Conservation (phyloP, 37 sponge, comb jelly and placozoan genomes). For the Aplysina aerophoba region DNA sequence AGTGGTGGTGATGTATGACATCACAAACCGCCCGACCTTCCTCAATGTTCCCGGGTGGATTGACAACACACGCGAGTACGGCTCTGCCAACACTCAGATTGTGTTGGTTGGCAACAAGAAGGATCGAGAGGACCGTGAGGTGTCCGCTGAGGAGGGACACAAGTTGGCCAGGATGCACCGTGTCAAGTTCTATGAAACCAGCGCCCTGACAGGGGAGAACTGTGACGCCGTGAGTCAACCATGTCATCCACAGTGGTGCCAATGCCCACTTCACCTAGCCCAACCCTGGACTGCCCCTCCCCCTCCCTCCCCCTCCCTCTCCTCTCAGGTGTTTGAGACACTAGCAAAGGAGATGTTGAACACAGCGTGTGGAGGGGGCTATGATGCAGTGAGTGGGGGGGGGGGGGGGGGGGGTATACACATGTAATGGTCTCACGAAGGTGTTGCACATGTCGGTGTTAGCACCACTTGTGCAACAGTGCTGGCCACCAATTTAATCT, state of each 20-base stretch:
- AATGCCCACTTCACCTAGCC: too few species aligned
- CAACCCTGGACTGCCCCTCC: too few species aligned
- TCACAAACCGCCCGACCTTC: constrained; percentile 59
- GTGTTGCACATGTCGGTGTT: too few species aligned
- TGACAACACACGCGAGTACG: constrained; percentile 53
- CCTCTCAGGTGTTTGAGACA: constrained; percentile 12
- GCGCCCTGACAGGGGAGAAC: constrained; percentile 62
- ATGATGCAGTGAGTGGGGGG: constrained; percentile 27
- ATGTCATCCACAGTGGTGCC: too few species aligned
- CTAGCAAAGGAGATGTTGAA: constrained; percentile 17
- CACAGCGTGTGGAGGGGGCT: constrained; percentile 26
- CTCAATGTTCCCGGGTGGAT: constrained; percentile 53
- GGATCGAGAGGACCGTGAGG: constrained; percentile 64
- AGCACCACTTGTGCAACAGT: too few species aligned
- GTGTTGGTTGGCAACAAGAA: constrained; percentile 78
- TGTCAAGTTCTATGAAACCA: constrained; percentile 62
- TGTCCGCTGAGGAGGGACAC: constrained; percentile 62
- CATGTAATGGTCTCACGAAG: too few species aligned
- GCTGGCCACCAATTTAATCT: too few species aligned
- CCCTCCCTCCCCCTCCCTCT: too few species aligned
- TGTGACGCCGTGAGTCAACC: constrained; percentile 37
- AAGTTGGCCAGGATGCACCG: constrained; percentile 35
- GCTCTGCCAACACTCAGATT: constrained; percentile 44
- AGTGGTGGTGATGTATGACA: constrained; percentile 77
- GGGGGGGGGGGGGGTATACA: too few species aligned